Conservation (phyloP, 2,797 vertebrate genomes). For the Chloroceryle inda region DNA sequence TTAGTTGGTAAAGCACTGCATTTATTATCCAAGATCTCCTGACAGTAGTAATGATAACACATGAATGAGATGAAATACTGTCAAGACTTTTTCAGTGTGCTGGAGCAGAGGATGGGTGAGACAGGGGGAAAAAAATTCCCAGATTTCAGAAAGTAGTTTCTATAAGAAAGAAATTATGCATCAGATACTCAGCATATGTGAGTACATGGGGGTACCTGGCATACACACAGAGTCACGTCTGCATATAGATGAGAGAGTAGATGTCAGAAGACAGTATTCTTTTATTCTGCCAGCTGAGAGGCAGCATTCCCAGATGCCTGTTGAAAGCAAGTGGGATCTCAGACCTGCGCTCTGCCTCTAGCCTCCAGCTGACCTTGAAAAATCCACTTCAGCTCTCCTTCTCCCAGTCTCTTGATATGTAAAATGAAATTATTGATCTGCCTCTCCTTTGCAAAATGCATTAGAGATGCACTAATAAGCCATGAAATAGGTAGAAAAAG, state of each 20-base stretch:
- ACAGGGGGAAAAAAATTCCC: background rate
- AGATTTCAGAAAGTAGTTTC: background rate
- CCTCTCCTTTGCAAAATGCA: background rate
- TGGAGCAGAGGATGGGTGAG: conserved; percentile 12
- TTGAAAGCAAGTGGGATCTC: background rate
- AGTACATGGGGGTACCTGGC: background rate
- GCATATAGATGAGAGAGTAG: background rate
- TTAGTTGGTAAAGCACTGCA: conserved; percentile 64
- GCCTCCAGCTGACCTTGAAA: conserved; percentile 16
- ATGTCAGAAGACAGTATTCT: background rate
- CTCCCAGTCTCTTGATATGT: background rate
- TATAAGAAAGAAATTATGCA: background rate
- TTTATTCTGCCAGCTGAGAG: background rate
- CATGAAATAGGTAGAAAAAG: conserved; percentile 36
- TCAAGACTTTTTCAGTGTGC: conserved; percentile 43
- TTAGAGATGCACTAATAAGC: conserved; percentile 32
- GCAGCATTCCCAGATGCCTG: background rate
- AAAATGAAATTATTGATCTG: conserved; percentile 46
- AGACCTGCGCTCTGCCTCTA: background rate
- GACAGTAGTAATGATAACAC: conserved; percentile 65
- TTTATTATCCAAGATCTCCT: conserved; percentile 73
- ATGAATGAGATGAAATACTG: conserved; percentile 61
- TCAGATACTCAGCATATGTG: background rate
- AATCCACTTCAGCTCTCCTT: background rate
- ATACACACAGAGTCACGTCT: background rate